Percentiles rank a stretch among this genome's conserved stretches.
Evolutionary conservation across 64 coral and sea anemone species (phyloP).

Genomic region (Exaiptasia diaphana): DNA sequence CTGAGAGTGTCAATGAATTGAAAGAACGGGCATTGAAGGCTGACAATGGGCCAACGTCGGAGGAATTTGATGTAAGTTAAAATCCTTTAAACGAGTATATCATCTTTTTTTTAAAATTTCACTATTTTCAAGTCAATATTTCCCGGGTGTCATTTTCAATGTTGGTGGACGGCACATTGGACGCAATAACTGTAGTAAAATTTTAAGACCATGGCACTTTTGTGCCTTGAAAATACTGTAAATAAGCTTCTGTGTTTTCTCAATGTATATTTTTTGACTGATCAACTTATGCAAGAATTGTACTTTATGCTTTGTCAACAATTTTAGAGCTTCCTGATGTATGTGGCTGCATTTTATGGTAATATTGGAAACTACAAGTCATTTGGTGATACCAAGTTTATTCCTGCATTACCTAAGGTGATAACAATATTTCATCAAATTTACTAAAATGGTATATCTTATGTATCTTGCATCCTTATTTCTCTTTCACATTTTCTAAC

Average conservation of each 20-base stretch:
- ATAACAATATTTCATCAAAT: neutral
- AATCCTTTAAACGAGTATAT: neutral
- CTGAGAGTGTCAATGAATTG: conserved; percentile 56
- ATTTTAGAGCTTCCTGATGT: conserved; percentile 91
- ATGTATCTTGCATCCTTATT: neutral
- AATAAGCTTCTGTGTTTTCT: too few species aligned
- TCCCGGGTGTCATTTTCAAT: neutral
- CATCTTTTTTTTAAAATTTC: neutral
- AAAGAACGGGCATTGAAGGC: conserved; percentile 3
- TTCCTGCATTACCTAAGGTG: conserved; percentile 88
- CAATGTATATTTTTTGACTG: too few species aligned
- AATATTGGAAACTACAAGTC: conserved; percentile 98
- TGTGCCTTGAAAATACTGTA: too few species aligned
- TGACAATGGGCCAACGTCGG: conserved; percentile 44
- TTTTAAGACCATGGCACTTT: too few species aligned
- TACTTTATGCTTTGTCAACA: too few species aligned
- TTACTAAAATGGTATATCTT: neutral
- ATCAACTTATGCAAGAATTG: too few species aligned
- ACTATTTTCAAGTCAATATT: neutral
- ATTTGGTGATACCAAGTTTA: conserved; percentile 96
- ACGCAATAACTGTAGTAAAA: neutral
- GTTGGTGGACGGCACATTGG: neutral
- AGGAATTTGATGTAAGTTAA: conserved; percentile 69
- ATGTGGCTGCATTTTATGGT: conserved; percentile 93
- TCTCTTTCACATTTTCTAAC: neutral